Base-by-base conservation (phyloP, 2,113 vertebrate genomes). In the Cyprinodon variegatus region DNA sequence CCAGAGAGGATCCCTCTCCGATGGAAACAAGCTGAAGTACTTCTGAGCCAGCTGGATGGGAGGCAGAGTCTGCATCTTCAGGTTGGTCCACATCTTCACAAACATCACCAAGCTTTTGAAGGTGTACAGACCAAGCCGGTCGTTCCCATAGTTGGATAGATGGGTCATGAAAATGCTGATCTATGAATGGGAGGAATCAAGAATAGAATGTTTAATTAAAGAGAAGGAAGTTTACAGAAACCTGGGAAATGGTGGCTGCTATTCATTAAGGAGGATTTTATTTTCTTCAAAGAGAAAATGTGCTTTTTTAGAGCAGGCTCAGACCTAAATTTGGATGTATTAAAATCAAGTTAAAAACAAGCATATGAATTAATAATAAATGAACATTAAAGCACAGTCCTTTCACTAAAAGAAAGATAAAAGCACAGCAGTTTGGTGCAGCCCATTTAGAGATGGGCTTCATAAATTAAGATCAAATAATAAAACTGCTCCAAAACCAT, bases 161-260 rank as follows among this genome's bases (percentile, higher is more conserved):
- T 99, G 98, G 3, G 98, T 99, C 98, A 99, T 99, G 91, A 99
- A 99, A 88, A 99, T 98, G 88, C 97, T 99, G 82, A 99, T 98
- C 97, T 99, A 91, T 74, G 57, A 50, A 61, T 3, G 17, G 70
- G 68, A 85, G 63, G 0, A 0, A 29, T 6, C 45, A 12, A 11
- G 20, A 71, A 11, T 57, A 22, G 2, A n/a, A n/a, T 64, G 15
- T 41, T 57, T n/a, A 70, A 29, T 22, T 6, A 50, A 12, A 11
- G 20, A 71, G 13, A 63, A 22, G 2, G 22, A n/a, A 65, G 15
- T 41, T 48, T n/a, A 70, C 11, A 61, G 13, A 48, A 39, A 50
- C 14, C 1, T 37, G 60, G 22, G 60, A 61, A 37, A 13, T 8
- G 1, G 60, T 13, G 22, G 61, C 12, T 63, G 12, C 15, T 39